Evolutionary conservation across 2,888 invertebrate genomes (phyloP), one percentile per base, ranked within the genome.

Genomic region (Epirrhoe alternata): DNA sequence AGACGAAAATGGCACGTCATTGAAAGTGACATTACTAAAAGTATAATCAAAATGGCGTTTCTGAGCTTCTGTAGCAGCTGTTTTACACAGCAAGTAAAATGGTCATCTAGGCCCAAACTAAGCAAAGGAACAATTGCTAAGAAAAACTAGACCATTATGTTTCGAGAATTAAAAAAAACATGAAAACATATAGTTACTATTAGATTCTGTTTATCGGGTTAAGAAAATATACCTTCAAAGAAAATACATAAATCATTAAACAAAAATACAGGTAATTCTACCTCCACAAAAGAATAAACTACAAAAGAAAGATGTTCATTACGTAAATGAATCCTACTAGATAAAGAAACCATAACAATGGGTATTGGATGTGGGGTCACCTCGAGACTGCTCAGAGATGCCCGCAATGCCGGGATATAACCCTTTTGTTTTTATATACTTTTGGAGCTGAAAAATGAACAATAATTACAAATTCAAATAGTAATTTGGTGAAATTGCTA

Each of bases 281-380:
- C 45, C n/a, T 60, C 12, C 17, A 42, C 49, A 65, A 64, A 62
- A 62, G 64, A 66, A 65, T 55, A 60, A 59, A 53, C 51, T 53
- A 67, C 62, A 65, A 63, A 66, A 55, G 64, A 16, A 52, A 55
- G 49, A 62, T 54, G 38, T 42, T 65, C 58, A 56, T 67, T 64
- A 42, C 45, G 38, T 61, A 68, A 65, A 66, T 68, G 64, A 69
- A 65, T 47, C 47, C 33, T 12, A 12, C 51, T 42, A 45, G 53
- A 62, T 60, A 42, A 45, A 58, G 64, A 66, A 69, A 49, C 66
- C 60, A 42, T 24, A 42, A 17, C 49, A 51, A 56, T 62, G 56
- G 30, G 24, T 1, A 2, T 16, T 30, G 47, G 6, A n/a, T n/a
- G 5, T 45, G 45, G 14, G 8, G 8, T 0, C 33, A 0, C 38